Percentiles rank a stretch among this genome's conserved stretches.
These are phyloP conservation scores for Chiridota heheva DNA, from an alignment of 35 echinoderm and acorn worm genomes.

Conservation along the genomic window DNA sequence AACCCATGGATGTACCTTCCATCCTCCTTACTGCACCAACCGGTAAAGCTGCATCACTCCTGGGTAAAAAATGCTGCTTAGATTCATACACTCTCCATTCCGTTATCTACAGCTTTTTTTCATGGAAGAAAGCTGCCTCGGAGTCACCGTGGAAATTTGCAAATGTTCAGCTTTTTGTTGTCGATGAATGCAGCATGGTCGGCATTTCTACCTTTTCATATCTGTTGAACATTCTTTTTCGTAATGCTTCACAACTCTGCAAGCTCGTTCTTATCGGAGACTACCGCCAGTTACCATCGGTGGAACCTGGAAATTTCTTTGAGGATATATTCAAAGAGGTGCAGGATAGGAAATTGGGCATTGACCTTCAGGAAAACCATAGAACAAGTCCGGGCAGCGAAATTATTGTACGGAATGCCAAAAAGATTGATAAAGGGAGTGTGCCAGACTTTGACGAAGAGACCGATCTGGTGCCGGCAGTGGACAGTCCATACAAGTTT, in stretches of 20 bases:
- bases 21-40: conserved; percentile 69
- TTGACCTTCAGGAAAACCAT: conserved; percentile 47
- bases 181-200: conserved; percentile 88
- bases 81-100: conserved; percentile 22
- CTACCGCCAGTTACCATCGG: conserved; percentile 60
- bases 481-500: background rate
- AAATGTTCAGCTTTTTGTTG: conserved; percentile 37
- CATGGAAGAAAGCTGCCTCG: background rate
- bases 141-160: conserved; percentile 22
- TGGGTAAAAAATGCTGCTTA: conserved; percentile 17
- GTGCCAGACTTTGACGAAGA: conserved; percentile 51
- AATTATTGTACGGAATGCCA: conserved; percentile 57
- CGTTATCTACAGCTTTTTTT: conserved; percentile 41
- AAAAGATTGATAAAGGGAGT: conserved; percentile 16
- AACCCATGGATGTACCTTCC: background rate
- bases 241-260: conserved; percentile 14
- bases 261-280: conserved; percentile 66
- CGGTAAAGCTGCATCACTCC: conserved; percentile 63
- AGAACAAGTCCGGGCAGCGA: conserved; percentile 15
- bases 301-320: conserved; percentile 66
- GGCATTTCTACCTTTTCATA: conserved; percentile 32
- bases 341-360: background rate
- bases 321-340: conserved; percentile 35
- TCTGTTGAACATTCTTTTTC: conserved; percentile 46
- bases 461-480: background rate